Evolutionary conservation across 2,113 vertebrate species (phyloP), one percentile per base, ranked within the genome.

Genomic region (Bothrops jararaca): DNA sequence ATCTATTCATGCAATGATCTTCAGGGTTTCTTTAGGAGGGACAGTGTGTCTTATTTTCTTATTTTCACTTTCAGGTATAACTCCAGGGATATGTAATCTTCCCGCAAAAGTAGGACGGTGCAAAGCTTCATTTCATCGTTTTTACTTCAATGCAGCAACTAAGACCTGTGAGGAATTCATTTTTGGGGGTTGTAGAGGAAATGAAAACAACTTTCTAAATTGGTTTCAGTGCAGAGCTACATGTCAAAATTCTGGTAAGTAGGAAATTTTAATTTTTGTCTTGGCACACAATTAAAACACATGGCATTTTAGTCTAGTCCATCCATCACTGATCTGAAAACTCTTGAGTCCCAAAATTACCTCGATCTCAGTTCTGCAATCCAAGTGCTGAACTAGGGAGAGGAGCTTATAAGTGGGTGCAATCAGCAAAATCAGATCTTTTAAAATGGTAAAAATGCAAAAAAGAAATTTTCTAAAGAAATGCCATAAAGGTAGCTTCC

Each of bases 101-200:
- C 53, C 87, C 9, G 20, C 10, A 5, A 8, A 3, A 1, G 8
- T 1, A 56, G 29, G 87, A 88, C 0, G 0, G 3, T 56, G 87
- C n/a, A 23, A 0, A 39, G 53, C 7, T 56, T 8, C 1, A 0
- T 1, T 42, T 23, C 53, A 0, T 24, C 9, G 1, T 23, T 89
- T 23, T 42, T 89, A 89, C 23, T 89, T 39, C 23, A 34, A 89
- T 0, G 0, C 29, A n/a, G 22, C 10, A 12, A 56, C 20, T 5
- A 1, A 9, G n/a, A 8, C 2, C 0, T 89, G 53, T 57, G 3
- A 39, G n/a, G 0, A 0, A 13, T 89, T 88, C 1, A 20, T 3
- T 89, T 88, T 12, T 42, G n/a, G n/a, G 39, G 87, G 87, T 22
- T 88, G n/a, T 56, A 3, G 1, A 39, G 53, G 15, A 1, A 88